Conservation (phyloP, 2,888 invertebrate species). For the Formica aserva region DNA sequence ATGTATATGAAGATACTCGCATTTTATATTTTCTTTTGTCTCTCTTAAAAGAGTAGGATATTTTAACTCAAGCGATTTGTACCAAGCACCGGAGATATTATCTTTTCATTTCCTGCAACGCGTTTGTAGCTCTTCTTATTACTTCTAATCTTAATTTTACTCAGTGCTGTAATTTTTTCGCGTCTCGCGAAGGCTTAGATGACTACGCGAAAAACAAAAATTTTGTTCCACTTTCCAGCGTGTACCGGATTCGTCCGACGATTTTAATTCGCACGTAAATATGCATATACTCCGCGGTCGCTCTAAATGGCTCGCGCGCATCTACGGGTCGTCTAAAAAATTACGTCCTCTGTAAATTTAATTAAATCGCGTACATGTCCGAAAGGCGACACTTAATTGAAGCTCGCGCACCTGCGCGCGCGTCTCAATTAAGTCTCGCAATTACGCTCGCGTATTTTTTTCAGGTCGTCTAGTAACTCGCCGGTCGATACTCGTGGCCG, state of each 20-base stretch:
- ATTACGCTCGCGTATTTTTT: conserved; percentile 49
- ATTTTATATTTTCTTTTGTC: neutral
- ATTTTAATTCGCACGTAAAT: conserved; percentile 53
- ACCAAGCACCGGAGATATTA: conserved; percentile 1
- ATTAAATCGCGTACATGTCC: conserved; percentile 56
- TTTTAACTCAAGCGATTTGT: neutral
- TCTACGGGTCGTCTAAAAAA: conserved; percentile 54
- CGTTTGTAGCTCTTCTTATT: conserved; percentile 31
- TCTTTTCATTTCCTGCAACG: conserved; percentile 36
- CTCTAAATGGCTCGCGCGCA: conserved; percentile 48
- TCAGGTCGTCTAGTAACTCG: conserved; percentile 28
- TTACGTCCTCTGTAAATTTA: conserved; percentile 56
- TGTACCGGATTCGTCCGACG: conserved; percentile 9
- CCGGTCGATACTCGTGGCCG: conserved; percentile 14
- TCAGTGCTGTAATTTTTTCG: conserved; percentile 30
- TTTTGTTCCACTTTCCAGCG: neutral
- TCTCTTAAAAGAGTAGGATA: neutral
- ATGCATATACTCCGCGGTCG: conserved; percentile 40
- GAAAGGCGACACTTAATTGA: conserved; percentile 56
- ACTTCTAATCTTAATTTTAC: conserved; percentile 48
- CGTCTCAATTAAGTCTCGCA: conserved; percentile 57
- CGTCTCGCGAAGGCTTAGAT: conserved; percentile 12
- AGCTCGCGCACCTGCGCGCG: conserved; percentile 53
- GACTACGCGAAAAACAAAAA: conserved; percentile 25
- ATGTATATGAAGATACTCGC: neutral